These are phyloP conservation scores for Callinectes sapidus DNA, from an alignment of 2,888 invertebrate genomes.

Conservation along the genomic window DNA sequence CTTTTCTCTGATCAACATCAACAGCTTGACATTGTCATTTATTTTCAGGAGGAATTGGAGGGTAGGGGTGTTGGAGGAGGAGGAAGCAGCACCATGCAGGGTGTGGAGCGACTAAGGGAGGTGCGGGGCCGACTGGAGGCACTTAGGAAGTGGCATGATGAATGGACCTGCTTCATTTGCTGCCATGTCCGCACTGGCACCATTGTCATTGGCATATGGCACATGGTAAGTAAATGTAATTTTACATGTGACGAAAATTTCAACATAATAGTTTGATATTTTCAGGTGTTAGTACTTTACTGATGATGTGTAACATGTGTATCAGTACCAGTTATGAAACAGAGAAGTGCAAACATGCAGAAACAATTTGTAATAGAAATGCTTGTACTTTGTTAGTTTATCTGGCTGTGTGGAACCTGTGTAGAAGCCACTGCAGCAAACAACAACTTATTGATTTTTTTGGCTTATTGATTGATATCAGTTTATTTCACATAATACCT, in stretches of 20 bases:
- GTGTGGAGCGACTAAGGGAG: slow-evolving; percentile 48
- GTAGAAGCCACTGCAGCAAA: no score
- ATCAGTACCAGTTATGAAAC: no score
- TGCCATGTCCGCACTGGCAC: slow-evolving; percentile 90
- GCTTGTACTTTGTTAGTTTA: no score
- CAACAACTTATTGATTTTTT: no score
- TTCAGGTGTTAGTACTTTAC: neutral
- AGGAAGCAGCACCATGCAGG: slow-evolving; percentile 43
- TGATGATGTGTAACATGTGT: no score
- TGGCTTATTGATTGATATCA: no score
- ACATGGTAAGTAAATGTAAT: slow-evolving; percentile 81
- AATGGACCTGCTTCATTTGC: slow-evolving; percentile 77
- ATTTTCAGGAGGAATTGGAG: slow-evolving; percentile 37
- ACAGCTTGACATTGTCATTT: neutral
- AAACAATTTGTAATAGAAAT: no score
- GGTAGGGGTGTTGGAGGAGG: slow-evolving; percentile 27
- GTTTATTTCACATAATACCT: no score
- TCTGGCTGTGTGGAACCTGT: no score
- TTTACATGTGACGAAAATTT: neutral
- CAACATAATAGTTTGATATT: neutral
- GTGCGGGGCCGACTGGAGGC: slow-evolving; percentile 54
- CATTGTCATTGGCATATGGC: slow-evolving; percentile 88
- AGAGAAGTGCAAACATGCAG: no score
- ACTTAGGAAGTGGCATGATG: slow-evolving; percentile 63
- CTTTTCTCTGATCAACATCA: no score